A percentile compares a stretch with the other conserved stretches of the same genome.
Conservation (phyloP, 2,888 invertebrate species). For the Xestia sexstrigata region DNA sequence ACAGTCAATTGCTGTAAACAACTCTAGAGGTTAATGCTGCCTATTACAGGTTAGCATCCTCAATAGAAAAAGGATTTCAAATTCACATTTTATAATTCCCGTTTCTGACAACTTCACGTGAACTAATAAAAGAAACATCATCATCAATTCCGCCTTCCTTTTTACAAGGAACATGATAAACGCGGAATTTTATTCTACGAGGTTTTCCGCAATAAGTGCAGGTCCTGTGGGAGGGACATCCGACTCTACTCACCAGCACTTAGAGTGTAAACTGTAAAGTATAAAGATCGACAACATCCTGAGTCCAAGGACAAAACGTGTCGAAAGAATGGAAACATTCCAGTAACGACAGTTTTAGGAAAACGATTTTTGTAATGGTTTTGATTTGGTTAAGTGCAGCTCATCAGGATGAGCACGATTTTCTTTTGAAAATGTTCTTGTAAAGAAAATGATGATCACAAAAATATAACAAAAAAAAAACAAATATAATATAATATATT, state of each 20-base stretch:
- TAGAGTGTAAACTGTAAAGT: constrained; percentile 72
- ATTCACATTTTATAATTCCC: constrained; percentile 4
- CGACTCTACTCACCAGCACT: constrained; percentile 74
- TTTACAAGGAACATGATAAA: constrained; percentile 69
- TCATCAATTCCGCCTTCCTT: constrained; percentile 71
- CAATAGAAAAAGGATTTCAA: constrained; percentile 13
- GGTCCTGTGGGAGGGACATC: constrained; percentile 81
- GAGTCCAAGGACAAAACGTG: constrained; percentile 80
- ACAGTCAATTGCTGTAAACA: constrained; percentile 17
- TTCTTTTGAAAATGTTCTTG: not conserved
- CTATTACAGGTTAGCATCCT: not conserved
- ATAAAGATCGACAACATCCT: constrained; percentile 85
- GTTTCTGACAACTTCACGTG: constrained; percentile 41
- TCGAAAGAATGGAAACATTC: constrained; percentile 41
- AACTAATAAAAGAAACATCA: constrained; percentile 68
- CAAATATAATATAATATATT: not conserved
- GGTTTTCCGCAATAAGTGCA: constrained; percentile 84
- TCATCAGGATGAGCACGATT: not conserved
- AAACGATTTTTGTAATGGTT: constrained; percentile 17
- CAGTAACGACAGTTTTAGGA: constrained; percentile 33
- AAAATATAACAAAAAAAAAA: not conserved
- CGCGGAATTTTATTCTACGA: constrained; percentile 74
- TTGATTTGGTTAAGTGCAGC: constrained; percentile 20
- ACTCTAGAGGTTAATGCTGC: not conserved
- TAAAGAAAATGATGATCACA: not conserved